Percentiles rank a stretch among this genome's conserved stretches.
Conservation (phyloP, 2,797 vertebrate genomes). For the Xenopus petersii region DNA sequence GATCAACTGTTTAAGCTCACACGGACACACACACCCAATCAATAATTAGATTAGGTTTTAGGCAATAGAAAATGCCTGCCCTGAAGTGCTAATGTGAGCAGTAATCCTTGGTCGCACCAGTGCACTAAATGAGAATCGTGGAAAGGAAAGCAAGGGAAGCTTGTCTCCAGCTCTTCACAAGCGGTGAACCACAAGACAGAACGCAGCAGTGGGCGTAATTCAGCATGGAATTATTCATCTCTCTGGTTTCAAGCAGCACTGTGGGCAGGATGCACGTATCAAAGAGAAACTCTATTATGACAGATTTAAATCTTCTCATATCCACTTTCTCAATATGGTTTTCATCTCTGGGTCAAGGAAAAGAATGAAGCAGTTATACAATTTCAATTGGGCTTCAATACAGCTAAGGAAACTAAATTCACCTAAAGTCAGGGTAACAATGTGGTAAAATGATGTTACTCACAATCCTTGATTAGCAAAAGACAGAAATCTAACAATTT, state of each 20-base stretch:
- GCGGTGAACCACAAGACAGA: conserved; percentile 4
- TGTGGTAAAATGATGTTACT: too few species aligned
- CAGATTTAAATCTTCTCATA: conserved; percentile 24
- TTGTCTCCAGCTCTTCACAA: conserved; percentile 1
- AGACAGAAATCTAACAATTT: too few species aligned
- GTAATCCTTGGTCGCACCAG: not conserved
- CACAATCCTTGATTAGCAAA: too few species aligned
- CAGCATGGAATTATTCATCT: conserved; percentile 3
- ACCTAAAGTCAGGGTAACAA: too few species aligned
- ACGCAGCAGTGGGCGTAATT: conserved; percentile 16
- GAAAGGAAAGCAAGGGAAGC: conserved; percentile 20
- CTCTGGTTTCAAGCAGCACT: not conserved
- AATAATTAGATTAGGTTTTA: too few species aligned
- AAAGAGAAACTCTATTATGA: conserved; percentile 16
- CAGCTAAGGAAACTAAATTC: not conserved
- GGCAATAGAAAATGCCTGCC: too few species aligned
- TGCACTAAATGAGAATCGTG: not conserved
- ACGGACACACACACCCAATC: too few species aligned
- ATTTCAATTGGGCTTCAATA: not conserved
- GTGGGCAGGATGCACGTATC: conserved; percentile 36
- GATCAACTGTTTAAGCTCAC: too few species aligned
- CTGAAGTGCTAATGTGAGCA: not conserved
- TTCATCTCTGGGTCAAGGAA: conserved; percentile 2
- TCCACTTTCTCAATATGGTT: conserved; percentile 23
- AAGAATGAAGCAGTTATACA: not conserved